Conservation (phyloP, 2,797 vertebrate species). For the Gorsachius magnificus region DNA sequence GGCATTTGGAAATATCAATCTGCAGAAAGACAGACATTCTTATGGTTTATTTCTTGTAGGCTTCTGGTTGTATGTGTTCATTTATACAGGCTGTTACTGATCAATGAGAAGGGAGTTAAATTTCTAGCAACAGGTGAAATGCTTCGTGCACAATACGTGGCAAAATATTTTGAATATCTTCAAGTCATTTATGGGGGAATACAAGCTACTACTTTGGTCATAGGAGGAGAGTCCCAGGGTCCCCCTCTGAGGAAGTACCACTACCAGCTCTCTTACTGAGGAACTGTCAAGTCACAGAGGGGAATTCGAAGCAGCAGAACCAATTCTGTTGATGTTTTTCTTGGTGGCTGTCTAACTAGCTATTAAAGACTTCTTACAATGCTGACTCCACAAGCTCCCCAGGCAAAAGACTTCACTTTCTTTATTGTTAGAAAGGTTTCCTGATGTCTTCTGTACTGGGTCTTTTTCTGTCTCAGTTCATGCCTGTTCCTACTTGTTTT, state of each 20-base stretch:
- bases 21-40: conserved; percentile 62
- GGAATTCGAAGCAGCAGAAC: not conserved
- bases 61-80: not conserved
- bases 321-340: not conserved
- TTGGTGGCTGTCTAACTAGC: not conserved
- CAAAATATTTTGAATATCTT: not conserved
- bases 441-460: not conserved
- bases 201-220: not conserved
- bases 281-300: not conserved
- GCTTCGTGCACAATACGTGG: not conserved
- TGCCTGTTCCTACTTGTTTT: not conserved
- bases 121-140: not conserved
- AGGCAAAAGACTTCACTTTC: not conserved
- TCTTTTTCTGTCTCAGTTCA: not conserved
- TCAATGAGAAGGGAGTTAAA: not conserved
- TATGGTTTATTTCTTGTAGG: not conserved
- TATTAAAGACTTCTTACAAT: not conserved
- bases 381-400: not conserved
- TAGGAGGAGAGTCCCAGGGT: not conserved
- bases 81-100: not conserved
- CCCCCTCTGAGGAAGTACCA: not conserved
- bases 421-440: not conserved
- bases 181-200: not conserved
- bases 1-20: conserved; percentile 92
- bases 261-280: not conserved